Evolutionary conservation across 2,888 invertebrate species (phyloP), one percentile per base, ranked within the genome.

Genomic region (Ophraella communa): DNA sequence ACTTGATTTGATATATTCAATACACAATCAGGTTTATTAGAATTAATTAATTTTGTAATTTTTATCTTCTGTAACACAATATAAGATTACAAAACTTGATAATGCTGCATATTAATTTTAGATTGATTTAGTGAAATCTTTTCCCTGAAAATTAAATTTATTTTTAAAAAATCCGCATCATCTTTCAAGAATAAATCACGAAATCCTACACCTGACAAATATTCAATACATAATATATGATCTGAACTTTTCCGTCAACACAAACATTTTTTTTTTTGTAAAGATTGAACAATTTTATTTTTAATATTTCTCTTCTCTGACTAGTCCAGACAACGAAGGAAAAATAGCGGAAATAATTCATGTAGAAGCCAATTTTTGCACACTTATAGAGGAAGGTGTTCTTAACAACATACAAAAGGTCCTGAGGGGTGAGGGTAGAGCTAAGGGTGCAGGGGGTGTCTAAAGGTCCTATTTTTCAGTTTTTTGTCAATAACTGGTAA

Each of bases 261-360:
- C 33, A 33, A 10, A n/a, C n/a, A n/a, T n/a, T n/a, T 33, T 33
- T 33, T 33, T n/a, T 4, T n/a, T 33, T 4, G 33, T 1, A 10
- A n/a, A 33, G 33, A 33, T 33, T 33, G 33, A 33, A 33, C 33
- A 33, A n/a, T 33, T 33, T 27, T 1, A 33, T 33, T n/a, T n/a
- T n/a, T 4, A 27, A 27, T 27, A n/a, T 33, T 33, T 33, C 33
- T 33, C 33, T 33, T 33, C 11, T n/a, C n/a, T 2, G 33, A 24
- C 24, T 35, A 30, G 35, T 27, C 58, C 47, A 58, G 39, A 35
- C 47, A 49, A 58, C 49, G 20, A 30, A 23, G 17, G 7, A 17
- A 21, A 42, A 54, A 21, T 24, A 18, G 39, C 23, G 23, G 30
- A 18, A 54, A 17, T 54, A 39, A 42, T 23, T 24, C 23, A 17